These are phyloP conservation scores for Tethya wilhelma DNA, from an alignment of 37 sponge, comb jelly and placozoan genomes.

Conservation along the genomic window DNA sequence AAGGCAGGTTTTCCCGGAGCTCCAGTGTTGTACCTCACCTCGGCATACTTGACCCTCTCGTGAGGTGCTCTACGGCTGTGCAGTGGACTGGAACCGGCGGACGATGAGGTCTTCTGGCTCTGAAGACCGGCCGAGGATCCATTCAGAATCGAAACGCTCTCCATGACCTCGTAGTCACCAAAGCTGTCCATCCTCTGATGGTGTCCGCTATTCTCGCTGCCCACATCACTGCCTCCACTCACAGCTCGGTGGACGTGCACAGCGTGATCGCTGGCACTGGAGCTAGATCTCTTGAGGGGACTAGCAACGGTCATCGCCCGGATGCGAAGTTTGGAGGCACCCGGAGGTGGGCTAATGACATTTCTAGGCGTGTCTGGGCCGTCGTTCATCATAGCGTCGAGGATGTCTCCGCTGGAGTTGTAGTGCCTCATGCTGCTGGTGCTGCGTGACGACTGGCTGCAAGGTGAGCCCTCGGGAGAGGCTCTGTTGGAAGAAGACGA, in stretches of 20 bases:
- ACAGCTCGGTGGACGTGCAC: not conserved
- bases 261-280: not conserved
- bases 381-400: not conserved
- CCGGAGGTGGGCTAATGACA: constrained; percentile 24
- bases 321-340: not conserved
- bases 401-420: constrained; percentile 45
- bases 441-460: not conserved
- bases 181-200: constrained; percentile 33
- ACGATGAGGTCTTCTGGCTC: no score
- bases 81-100: not conserved
- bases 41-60: constrained; percentile 35
- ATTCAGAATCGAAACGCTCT: constrained; percentile 47
- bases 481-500: not conserved
- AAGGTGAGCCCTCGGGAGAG: constrained; percentile 5
- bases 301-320: not conserved
- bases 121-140: no score
- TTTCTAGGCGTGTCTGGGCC: not conserved
- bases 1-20: not conserved
- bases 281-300: not conserved
- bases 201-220: not conserved
- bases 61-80: not conserved
- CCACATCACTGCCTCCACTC: no score
- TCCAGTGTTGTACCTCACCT: constrained; percentile 4
- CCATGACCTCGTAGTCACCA: constrained; percentile 72
- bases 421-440: not conserved